Base-by-base conservation (phyloP, 2,113 vertebrate species). In the Calypte anna region DNA sequence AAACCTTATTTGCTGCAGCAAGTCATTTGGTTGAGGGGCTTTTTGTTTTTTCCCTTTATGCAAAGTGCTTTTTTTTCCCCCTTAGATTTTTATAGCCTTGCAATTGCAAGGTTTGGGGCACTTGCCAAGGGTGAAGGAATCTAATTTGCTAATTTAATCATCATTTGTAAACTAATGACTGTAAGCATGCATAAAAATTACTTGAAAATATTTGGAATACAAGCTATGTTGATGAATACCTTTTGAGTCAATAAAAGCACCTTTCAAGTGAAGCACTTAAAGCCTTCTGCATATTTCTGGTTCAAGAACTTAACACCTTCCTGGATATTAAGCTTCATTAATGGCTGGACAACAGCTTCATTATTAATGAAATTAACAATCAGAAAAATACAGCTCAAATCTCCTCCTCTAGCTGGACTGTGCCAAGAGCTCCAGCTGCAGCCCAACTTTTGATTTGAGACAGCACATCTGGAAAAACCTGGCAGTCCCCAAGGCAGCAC, bases 111-210 rank as follows among this genome's bases (percentile, higher is more conserved):
- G 62, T 76, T 84, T 82, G 66, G 79, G 58, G 62, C 62, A 62
- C 70, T 95, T 87, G 86, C 91, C 50, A 58, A 76, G 74, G 67
- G 43, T 76, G 46, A 91, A 58, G 55, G 66, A 91, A 93, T 90
- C 81, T 64, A 87, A 91, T 94, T 94, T 95, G 80, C 81, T 89
- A 92, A 90, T 91, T 92, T 87, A 84, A 82, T 91, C 81, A 82
- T 87, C 89, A 91, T 95, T 94, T 95, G 81, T 78, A 94, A 58
- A 69, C 74, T 94, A 92, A 94, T 92, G 81, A 59, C 87, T 85
- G 36, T 8, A 44, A 91, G 91, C 81, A 55, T 2, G 0, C 31
- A 79, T 66, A 89, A 85, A 93, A 66, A 36, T 1, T 5, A 33
- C 84, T 73, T 63, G 70, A 72, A 77, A 69, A 30, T 51, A 43